Conservation (phyloP, 2,888 invertebrate species). For the Tortrix viridana region DNA sequence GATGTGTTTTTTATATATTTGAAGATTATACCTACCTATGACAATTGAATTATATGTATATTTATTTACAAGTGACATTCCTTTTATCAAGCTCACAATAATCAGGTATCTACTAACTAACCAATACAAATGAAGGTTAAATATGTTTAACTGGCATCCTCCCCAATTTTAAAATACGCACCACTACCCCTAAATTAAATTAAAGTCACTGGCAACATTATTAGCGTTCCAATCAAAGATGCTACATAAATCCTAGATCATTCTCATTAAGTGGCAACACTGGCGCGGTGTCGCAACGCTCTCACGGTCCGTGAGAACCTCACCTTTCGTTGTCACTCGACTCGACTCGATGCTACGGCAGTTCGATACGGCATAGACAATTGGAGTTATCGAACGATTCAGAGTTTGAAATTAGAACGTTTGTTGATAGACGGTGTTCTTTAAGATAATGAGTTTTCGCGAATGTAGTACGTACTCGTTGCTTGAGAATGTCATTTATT, state of each 20-base stretch:
- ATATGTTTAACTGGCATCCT: no score
- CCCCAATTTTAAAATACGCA: no score
- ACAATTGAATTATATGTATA: no score
- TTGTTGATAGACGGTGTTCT: constrained; percentile 9
- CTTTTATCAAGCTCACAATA: no score
- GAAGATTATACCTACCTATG: no score
- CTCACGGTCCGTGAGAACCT: constrained; percentile 63
- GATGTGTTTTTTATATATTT: no score
- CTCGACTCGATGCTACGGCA: constrained; percentile 16
- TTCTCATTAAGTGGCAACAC: constrained; percentile 18
- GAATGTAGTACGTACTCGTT: no score
- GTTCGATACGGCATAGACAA: constrained; percentile 50
- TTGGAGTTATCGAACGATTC: constrained; percentile 47
- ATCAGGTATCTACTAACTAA: no score
- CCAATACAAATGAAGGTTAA: no score
- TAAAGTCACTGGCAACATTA: not conserved
- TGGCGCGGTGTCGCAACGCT: constrained; percentile 42
- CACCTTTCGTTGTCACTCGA: constrained; percentile 51
- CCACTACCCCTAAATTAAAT: not conserved
- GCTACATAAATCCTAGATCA: constrained; percentile 14
- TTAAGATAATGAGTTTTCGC: not conserved
- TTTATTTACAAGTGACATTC: no score
- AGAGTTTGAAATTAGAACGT: constrained; percentile 44
- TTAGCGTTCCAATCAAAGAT: not conserved
- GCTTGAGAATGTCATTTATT: no score